Conservation (phyloP, 2,888 invertebrate species). For the Drosophila quasianomalipes region DNA sequence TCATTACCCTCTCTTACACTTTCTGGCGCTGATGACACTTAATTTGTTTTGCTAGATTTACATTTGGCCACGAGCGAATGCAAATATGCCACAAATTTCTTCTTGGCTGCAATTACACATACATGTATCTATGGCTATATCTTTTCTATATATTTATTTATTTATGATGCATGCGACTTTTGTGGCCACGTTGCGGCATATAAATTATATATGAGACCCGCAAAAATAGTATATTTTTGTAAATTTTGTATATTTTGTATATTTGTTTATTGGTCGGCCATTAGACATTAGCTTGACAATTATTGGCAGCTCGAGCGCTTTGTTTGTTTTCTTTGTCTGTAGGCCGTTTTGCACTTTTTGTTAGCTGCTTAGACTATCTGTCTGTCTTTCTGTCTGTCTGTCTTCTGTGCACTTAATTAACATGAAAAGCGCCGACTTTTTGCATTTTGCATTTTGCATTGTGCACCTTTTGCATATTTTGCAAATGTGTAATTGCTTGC, state of each 20-base stretch:
- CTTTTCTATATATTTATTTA: constrained; percentile 38
- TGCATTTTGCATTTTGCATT: constrained; percentile 25
- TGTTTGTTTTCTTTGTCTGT: constrained; percentile 7
- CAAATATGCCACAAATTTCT: constrained; percentile 46
- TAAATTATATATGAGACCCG: constrained; percentile 64
- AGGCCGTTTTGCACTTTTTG: constrained; percentile 2
- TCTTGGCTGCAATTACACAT: constrained; percentile 31
- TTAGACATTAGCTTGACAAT: constrained; percentile 36
- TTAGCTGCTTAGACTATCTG: not conserved
- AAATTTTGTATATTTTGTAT: not conserved
- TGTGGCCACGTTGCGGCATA: constrained; percentile 61
- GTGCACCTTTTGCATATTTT: constrained; percentile 20
- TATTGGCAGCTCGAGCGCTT: constrained; percentile 63
- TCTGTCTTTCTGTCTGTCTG: no score
- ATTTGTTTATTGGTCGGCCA: constrained; percentile 8
- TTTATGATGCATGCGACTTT: constrained; percentile 68
- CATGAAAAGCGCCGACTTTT: constrained; percentile 73
- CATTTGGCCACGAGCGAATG: constrained; percentile 53
- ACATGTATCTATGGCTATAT: constrained; percentile 20
- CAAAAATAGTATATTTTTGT: constrained; percentile 1
- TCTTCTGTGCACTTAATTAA: constrained; percentile 50
- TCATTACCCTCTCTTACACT: not conserved
- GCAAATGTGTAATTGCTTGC: constrained; percentile 56
- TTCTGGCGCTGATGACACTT: constrained; percentile 48
- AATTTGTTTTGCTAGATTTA: constrained; percentile 59